A percentile compares a stretch with the other conserved stretches of the same genome.
phyloP scores from a whole-genome alignment of 2,797 vertebrate species.

The Sebastes melanostomus region DNA sequence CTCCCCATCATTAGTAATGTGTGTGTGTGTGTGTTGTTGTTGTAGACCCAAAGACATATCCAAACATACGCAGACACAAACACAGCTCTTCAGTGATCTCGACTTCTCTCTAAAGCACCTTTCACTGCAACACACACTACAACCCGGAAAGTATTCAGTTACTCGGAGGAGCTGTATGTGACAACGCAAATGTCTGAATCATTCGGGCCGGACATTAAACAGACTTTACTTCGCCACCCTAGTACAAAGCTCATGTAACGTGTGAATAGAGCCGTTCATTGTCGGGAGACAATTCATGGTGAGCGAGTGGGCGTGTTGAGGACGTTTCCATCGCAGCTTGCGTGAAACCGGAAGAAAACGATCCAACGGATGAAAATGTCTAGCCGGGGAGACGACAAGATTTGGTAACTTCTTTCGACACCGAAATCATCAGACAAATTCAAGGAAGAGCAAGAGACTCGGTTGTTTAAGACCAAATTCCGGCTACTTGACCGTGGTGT shows the following conservation, averaged over 20 bases:
- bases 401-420: neutral
- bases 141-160: neutral
- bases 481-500: accelerated
- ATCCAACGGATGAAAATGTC: neutral
- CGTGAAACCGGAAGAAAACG: neutral
- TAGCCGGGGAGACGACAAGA: too few species aligned
- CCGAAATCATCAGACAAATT: neutral
- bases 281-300: neutral
- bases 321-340: neutral
- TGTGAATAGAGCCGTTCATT: neutral
- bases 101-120: neutral
- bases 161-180: neutral
- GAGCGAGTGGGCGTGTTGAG: neutral
- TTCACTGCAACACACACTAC: neutral
- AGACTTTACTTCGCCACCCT: neutral
- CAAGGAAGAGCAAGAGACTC: neutral
- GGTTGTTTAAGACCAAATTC: neutral
- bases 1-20: too few species aligned
- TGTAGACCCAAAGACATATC: neutral
- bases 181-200: neutral
- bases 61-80: neutral
- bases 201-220: neutral
- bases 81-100: too few species aligned
- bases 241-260: neutral
- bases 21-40: too few species aligned